Evolutionary conservation across 1,140 invertebrate species (phyloP).

Genomic region (Dreissena polymorpha): DNA sequence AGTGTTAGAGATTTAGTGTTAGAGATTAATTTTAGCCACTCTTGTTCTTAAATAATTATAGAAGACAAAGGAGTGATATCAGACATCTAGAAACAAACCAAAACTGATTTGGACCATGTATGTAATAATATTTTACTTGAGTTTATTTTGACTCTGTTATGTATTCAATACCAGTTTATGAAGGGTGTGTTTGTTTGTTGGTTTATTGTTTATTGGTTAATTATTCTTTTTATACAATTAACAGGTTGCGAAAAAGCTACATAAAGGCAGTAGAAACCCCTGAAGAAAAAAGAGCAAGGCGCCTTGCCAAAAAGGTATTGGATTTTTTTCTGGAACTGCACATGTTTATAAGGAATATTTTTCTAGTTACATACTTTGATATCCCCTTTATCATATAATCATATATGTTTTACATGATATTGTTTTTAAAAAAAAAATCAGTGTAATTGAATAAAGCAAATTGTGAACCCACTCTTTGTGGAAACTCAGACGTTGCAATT

Average conservation of each 20-base stretch:
- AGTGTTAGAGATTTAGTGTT: too few relatives aligned
- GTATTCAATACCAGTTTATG: too few relatives aligned
- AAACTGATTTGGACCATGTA: too few relatives aligned
- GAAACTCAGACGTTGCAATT: neutral
- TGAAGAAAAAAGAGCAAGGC: slow-evolving; percentile 93
- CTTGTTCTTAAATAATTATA: too few relatives aligned
- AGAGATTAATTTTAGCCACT: too few relatives aligned
- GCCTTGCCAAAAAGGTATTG: slow-evolving; percentile 89
- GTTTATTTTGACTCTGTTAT: too few relatives aligned
- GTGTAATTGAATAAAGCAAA: neutral
- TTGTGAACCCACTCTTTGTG: neutral
- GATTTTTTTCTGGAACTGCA: neutral
- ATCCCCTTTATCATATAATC: neutral
- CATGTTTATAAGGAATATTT: neutral
- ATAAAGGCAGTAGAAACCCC: slow-evolving; percentile 95
- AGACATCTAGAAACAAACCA: too few relatives aligned
- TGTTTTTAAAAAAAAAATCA: neutral
- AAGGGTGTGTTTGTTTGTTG: too few relatives aligned
- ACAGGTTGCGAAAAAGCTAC: slow-evolving; percentile 84
- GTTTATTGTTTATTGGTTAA: too few relatives aligned
- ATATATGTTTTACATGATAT: neutral
- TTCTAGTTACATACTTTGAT: neutral
- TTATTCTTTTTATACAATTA: too few relatives aligned
- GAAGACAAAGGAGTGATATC: too few relatives aligned
- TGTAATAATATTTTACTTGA: too few relatives aligned